phyloP scores from a whole-genome alignment of 23 tunicate genomes.

The Ascidia mentula region DNA sequence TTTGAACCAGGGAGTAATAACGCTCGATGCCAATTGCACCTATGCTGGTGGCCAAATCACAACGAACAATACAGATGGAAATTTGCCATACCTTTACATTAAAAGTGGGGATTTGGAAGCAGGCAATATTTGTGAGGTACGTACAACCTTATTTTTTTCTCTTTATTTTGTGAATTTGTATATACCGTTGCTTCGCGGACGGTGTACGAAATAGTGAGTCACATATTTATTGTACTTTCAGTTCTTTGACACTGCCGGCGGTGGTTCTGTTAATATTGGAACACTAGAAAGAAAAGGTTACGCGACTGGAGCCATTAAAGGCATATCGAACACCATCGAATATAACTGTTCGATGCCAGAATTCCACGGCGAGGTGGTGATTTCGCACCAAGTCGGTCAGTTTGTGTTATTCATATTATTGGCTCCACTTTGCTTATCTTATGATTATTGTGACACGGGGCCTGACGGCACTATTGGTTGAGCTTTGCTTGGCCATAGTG shows the following conservation, averaged over 20 bases:
- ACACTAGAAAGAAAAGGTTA: neutral
- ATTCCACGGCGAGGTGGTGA: neutral
- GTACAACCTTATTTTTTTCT: no score
- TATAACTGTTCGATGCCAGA: neutral
- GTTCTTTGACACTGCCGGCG: no score
- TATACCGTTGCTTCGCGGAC: no score
- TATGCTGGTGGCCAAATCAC: neutral
- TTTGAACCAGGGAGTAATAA: neutral
- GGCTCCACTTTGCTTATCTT: no score
- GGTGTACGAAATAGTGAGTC: no score
- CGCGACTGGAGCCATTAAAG: neutral
- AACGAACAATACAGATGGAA: neutral
- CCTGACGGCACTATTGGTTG: no score
- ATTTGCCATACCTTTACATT: neutral
- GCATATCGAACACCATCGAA: neutral
- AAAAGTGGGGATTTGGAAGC: neutral
- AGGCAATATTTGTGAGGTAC: neutral
- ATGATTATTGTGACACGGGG: no score
- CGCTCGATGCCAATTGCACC: neutral
- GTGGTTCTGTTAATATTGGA: neutral
- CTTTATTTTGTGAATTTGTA: no score
- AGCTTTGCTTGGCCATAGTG: no score
- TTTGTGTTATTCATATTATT: no score
- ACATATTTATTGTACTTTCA: no score
- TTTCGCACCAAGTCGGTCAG: neutral